These are phyloP conservation scores for Torymus tubicola DNA, from an alignment of 2,888 invertebrate species.

Conservation along the genomic window DNA sequence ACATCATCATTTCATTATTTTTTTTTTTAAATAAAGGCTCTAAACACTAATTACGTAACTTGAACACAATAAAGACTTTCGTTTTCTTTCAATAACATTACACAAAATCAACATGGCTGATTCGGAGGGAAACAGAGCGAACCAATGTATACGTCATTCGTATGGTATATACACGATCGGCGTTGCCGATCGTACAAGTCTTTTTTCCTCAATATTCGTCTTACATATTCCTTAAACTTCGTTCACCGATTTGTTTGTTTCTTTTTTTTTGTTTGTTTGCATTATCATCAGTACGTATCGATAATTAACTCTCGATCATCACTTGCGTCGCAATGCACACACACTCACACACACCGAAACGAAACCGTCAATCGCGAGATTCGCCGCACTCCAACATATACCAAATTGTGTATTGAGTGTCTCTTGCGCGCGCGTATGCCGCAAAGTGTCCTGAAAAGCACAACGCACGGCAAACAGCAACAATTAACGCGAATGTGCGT, in stretches of 20 bases:
- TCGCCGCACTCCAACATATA: slow-evolving; percentile 5
- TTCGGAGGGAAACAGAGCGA: slow-evolving; percentile 63
- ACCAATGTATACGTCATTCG: slow-evolving; percentile 52
- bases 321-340: neutral
- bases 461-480: neutral
- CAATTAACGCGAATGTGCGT: neutral
- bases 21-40: slow-evolving; percentile 58
- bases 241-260: slow-evolving; percentile 39
- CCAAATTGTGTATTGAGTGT: too few species aligned
- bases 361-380: neutral
- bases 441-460: too few species aligned
- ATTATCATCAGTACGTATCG: slow-evolving; percentile 50
- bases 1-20: slow-evolving; percentile 2
- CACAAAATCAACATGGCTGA: slow-evolving; percentile 68
- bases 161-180: slow-evolving; percentile 34
- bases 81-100: slow-evolving; percentile 56
- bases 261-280: slow-evolving; percentile 7
- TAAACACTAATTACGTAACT: slow-evolving; percentile 63
- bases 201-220: slow-evolving; percentile 43
- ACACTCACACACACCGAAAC: slow-evolving; percentile 16
- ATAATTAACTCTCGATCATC: slow-evolving; percentile 28
- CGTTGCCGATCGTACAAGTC: slow-evolving; percentile 47
- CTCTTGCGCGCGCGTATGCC: too few species aligned
- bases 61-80: slow-evolving; percentile 66
- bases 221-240: slow-evolving; percentile 1